Evolutionary conservation across 2,888 invertebrate genomes (phyloP).

Genomic region (Hedya salicella): DNA sequence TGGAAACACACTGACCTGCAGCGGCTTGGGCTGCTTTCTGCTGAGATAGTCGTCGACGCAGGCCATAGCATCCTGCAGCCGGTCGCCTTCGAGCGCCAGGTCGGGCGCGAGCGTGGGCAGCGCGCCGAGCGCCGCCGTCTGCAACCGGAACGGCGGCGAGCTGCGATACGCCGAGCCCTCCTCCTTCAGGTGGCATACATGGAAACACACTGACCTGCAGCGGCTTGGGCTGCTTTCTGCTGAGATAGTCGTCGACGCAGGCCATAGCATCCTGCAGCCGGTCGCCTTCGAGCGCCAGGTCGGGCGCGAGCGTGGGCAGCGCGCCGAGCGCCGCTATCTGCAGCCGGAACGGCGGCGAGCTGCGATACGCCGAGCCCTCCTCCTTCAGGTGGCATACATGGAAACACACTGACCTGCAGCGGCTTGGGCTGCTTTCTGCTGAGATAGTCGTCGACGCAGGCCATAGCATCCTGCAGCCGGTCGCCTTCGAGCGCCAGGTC

Average conservation of each 20-base stretch:
- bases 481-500: conserved; percentile 77
- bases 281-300: conserved; percentile 76
- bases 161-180: conserved; percentile 84
- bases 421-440: conserved; percentile 85
- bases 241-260: conserved; percentile 83
- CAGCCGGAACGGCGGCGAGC: conserved; percentile 52
- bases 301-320: conserved; percentile 71
- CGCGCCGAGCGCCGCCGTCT: conserved; percentile 76
- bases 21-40: conserved; percentile 84
- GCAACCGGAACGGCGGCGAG: conserved; percentile 75
- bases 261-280: conserved; percentile 71
- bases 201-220: conserved; percentile 85
- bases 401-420: conserved; percentile 82
- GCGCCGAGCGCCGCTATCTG: conserved; percentile 80
- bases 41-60: conserved; percentile 83
- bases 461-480: conserved; percentile 71
- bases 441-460: conserved; percentile 80
- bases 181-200: conserved; percentile 78
- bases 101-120: conserved; percentile 74
- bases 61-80: conserved; percentile 71
- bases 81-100: conserved; percentile 74
- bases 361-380: too few relatives aligned
- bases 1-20: conserved; percentile 81
- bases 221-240: conserved; percentile 85
- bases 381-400: conserved; percentile 56